Conservation (phyloP, 2,113 vertebrate species). For the Acrocephalus kingi region DNA sequence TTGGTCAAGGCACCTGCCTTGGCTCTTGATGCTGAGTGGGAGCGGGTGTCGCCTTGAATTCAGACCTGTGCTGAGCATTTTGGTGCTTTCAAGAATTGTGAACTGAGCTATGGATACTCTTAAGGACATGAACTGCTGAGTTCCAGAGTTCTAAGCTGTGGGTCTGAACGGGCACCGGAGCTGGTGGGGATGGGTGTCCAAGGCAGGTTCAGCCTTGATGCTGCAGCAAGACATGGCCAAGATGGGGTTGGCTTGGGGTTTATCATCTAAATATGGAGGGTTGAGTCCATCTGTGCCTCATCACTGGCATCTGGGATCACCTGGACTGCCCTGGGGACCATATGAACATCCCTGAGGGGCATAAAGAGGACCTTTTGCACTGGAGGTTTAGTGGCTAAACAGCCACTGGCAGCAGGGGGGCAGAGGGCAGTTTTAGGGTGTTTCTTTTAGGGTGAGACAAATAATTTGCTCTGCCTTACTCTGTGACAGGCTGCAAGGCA, state of each 20-base stretch:
- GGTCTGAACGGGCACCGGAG: neutral
- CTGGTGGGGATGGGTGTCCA: neutral
- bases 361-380: neutral
- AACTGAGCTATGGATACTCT: neutral
- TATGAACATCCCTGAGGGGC: neutral
- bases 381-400: neutral
- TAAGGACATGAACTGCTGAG: neutral
- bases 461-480: neutral
- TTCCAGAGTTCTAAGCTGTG: neutral
- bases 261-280: neutral
- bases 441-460: neutral
- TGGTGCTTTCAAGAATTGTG: neutral
- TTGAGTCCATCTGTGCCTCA: neutral
- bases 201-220: neutral
- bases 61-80: neutral
- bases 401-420: accelerated
- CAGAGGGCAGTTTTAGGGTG: neutral
- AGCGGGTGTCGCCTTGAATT: accelerated
- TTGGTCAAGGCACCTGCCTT: neutral
- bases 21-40: neutral
- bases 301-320: neutral
- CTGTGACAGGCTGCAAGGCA: accelerated
- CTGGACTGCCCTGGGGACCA: neutral
- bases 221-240: neutral
- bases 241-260: neutral